Base-by-base conservation (phyloP, 2,797 vertebrate genomes). In the Adelosebastes latens region DNA sequence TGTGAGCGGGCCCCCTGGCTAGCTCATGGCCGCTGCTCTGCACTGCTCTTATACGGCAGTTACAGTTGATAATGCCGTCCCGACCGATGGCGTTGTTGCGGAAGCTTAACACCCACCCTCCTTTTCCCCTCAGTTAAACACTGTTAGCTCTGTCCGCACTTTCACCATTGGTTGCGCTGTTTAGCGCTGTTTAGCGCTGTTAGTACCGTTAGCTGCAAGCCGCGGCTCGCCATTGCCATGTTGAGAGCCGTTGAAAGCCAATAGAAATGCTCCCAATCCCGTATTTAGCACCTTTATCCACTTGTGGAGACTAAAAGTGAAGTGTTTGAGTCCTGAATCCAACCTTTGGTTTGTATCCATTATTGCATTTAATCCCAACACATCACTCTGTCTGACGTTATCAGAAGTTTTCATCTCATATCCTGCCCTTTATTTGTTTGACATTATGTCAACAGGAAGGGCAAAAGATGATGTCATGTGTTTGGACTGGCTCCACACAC, bases 361-460 rank as follows among this genome's bases (percentile, higher is more conserved):
- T 11, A 80, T 80, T 79, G 34, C 49, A 80, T 87, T 81, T 20
- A 78, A 83, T 83, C 67, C 29, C 6, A 61, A 25, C 7, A 42
- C 65, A 71, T 68, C 25, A 20, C 11, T 61, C 52, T 42, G n/a
- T 61, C 59, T 63, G 20, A 76, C 18, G 13, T 75, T 65, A 66
- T 85, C 61, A 77, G 18, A 53, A 2, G 29, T 63, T 86, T 88
- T 72, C 49, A 82, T 80, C 68, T 58, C 58, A 16, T 34, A 34
- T 71, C 75, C 77, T 27, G 31, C 73, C 79, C 85, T 84, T 65
- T 79, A 81, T 91, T 88, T 83, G 78, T 88, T 64, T 62, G 29
- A 13, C 62, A 63, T 84, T 77, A 88, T 86, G 87, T 92, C 87
- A 91, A 89, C 91, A 91, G 88, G 89, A 91, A 92, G 89, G 79